Base-by-base conservation (phyloP, 2,113 vertebrate species). In the Eurystomus gularis region DNA sequence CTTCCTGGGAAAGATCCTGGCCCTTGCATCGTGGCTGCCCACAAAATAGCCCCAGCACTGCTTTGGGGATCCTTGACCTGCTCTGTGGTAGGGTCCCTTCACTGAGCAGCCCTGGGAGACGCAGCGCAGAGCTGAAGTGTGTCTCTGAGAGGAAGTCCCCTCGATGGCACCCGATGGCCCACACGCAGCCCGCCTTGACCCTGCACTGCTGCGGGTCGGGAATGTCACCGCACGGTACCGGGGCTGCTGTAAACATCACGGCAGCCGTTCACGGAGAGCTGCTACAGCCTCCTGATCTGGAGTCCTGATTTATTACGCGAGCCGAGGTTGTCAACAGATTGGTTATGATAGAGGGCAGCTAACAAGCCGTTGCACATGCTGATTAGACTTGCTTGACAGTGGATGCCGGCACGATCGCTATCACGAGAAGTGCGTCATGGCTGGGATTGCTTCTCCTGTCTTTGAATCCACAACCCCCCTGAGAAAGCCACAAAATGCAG, bases 51-150 rank as follows among this genome's bases (percentile, higher is more conserved):
- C n/a, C 18, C 33, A n/a, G 77, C 2, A 6, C 29, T 44, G 33
- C 60, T 76, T 25, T 42, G 23, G 44, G 57, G 44, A 54, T 24
- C 37, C 44, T 87, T 55, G 28, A 7, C 49, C 40, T 23, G 19
- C 65, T 24, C 76, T 28, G 23, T 1, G 3, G 18, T 13, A 62
- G 21, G 23, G 9, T 4, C 8, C 16, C 17, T 10, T 51, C 44
- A 11, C 26, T 0, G 1, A 5, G 37, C 42, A 42, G 21, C 42
- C 71, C 54, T 44, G 39, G 6, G 77, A 65, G 37, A 49, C 0
- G 3, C 40, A 6, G 15, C 1, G 9, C 13, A 17, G 62, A 51
- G 40, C 26, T 26, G 35, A 21, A 51, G 26, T 0, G 4, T 31
- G 51, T 35, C 48, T 28, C 6, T 1, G 6, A 44, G 61, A 28